A percentile compares a stretch with the other conserved stretches of the same genome.
These are phyloP conservation scores for Idaea dimidiata DNA, from an alignment of 2,888 invertebrate genomes.

Conservation along the genomic window DNA sequence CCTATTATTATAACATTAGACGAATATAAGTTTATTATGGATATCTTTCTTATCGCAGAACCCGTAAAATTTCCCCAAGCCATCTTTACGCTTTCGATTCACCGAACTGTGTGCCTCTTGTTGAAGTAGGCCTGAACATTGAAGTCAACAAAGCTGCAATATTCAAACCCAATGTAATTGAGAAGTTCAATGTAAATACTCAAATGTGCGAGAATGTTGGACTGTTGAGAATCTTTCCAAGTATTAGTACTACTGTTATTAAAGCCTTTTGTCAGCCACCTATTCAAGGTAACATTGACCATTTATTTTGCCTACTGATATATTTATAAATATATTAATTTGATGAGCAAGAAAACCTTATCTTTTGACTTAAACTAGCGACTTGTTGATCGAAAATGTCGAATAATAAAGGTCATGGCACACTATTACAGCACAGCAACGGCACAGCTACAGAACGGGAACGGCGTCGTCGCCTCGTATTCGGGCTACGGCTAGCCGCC, in stretches of 20 bases:
- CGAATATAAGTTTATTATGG: no score
- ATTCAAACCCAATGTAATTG: slow-evolving; percentile 65
- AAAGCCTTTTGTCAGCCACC: slow-evolving; percentile 87
- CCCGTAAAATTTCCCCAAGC: slow-evolving; percentile 87
- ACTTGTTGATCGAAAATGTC: no score
- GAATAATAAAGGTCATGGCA: no score
- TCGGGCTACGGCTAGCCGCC: no score
- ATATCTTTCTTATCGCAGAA: slow-evolving; percentile 59
- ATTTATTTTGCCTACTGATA: background rate
- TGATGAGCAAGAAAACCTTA: no score
- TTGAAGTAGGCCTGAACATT: slow-evolving; percentile 89
- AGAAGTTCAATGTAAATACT: slow-evolving; percentile 86
- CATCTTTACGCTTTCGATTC: slow-evolving; percentile 91
- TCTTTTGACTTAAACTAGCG: no score
- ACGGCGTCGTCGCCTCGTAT: no score
- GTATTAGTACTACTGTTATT: slow-evolving; percentile 90
- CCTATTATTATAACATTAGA: background rate
- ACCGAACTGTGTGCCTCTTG: slow-evolving; percentile 92
- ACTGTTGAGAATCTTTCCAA: slow-evolving; percentile 93
- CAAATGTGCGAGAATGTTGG: slow-evolving; percentile 92
- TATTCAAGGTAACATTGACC: slow-evolving; percentile 72
- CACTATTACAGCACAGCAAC: no score
- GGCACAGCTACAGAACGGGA: no score
- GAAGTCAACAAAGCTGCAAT: slow-evolving; percentile 79
- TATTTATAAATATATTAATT: background rate